These are phyloP conservation scores for Acrossocheilus wenchowensis DNA, from an alignment of 2,797 vertebrate genomes.

Conservation along the genomic window DNA sequence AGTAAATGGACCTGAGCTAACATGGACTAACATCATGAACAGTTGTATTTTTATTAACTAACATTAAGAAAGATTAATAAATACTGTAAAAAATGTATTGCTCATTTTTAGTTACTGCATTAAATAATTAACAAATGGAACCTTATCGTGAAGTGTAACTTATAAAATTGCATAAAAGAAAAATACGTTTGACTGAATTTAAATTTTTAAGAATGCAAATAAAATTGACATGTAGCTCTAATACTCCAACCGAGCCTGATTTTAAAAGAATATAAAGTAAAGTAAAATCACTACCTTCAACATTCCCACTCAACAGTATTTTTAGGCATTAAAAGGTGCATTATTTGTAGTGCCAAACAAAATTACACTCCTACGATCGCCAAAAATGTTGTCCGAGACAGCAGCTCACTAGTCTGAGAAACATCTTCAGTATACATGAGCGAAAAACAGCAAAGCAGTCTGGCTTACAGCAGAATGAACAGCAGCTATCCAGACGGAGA, in stretches of 20 bases:
- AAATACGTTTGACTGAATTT: no score
- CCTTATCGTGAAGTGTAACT: no score
- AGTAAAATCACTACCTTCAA: background rate
- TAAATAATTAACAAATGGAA: no score
- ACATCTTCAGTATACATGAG: constrained; percentile 18
- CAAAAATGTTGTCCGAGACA: background rate
- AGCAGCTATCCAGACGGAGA: constrained; percentile 38
- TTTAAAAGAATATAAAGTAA: background rate
- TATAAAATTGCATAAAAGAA: no score
- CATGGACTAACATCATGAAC: background rate
- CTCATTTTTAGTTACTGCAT: no score
- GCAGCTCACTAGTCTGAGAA: constrained; percentile 14
- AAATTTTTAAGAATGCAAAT: no score
- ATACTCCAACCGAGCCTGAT: background rate
- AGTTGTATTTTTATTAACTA: background rate
- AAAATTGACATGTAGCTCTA: background rate
- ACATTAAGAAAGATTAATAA: background rate
- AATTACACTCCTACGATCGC: background rate
- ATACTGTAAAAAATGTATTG: background rate
- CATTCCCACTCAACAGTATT: background rate
- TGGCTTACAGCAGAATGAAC: constrained; percentile 39
- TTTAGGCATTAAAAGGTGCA: background rate
- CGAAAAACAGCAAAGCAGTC: constrained; percentile 10
- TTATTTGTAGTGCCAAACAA: constrained; percentile 9
- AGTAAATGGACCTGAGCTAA: background rate